Base-by-base conservation (phyloP, 2,113 vertebrate genomes). In the Myiozetetes cayanensis region DNA sequence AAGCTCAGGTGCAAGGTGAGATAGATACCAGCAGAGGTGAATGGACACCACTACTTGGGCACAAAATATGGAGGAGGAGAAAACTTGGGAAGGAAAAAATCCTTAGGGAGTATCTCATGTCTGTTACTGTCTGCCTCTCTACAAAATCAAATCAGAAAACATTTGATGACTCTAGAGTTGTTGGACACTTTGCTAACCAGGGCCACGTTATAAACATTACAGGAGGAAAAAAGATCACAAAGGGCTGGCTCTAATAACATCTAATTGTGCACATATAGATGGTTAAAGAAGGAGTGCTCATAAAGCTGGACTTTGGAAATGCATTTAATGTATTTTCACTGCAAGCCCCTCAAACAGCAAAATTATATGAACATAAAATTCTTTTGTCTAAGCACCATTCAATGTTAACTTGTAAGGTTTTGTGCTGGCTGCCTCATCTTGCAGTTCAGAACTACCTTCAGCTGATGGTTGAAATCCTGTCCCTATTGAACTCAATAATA, bases 161-260 rank as follows among this genome's bases (percentile, higher is more conserved):
- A 0, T 47, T 67, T 71, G 65, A 47, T 0, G 1, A 47, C 24
- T 89, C 22, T 52, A 14, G 21, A 47, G 22, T 31, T 58, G 17
- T 37, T 89, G 65, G 35, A 25, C 14, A 4, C 4, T 72, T 90
- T 53, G 21, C 22, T 74, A 70, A 63, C 22, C 30, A 74, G 30
- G 10, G 13, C 8, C 24, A 25, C 0, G 0, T 39, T 55, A 62
- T 37, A 53, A 76, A 77, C 27, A 5, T 71, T 56, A 39, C 4
- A 43, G 43, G 22, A 76, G 31, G 53, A 73, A 52, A 49, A 86
- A 61, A 67, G 14, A 16, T 55, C 33, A 41, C 10, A 44, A 59
- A 52, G n/a, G 17, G 16, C 19, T 67, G 50, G 22, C 9, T 78
- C 11, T 63, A 62, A 28, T 5, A 39, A 31, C 6, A 10, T 73